phyloP scores from a whole-genome alignment of 1,140 invertebrate genomes.

The Parapsyche elsis region DNA sequence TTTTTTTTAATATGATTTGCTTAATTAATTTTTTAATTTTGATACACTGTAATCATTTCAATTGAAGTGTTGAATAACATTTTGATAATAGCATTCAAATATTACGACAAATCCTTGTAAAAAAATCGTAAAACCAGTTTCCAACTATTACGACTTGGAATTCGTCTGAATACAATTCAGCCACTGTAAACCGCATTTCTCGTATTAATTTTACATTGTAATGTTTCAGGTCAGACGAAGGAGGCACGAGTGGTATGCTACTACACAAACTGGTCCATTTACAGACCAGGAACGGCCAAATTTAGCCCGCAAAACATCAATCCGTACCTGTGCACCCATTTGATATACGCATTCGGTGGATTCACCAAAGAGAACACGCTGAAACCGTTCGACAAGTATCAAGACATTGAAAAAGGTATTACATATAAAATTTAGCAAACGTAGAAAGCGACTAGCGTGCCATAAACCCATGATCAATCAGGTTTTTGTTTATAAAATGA shows the following conservation, averaged over 20 bases:
- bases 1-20: too few species aligned
- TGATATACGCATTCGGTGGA: conserved; percentile 94
- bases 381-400: conserved; percentile 93
- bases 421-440: conserved; percentile 18
- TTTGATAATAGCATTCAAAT: too few species aligned
- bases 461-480: conserved; percentile 2
- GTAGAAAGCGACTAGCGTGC: neutral
- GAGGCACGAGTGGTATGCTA: conserved; percentile 87
- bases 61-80: too few species aligned
- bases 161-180: too few species aligned
- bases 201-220: too few species aligned
- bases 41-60: too few species aligned
- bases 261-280: conserved; percentile 95
- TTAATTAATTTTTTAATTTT: too few species aligned
- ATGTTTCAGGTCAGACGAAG: conserved; percentile 53
- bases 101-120: too few species aligned
- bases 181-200: too few species aligned
- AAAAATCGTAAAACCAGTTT: too few species aligned
- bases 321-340: conserved; percentile 94
- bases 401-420: conserved; percentile 94
- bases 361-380: conserved; percentile 91
- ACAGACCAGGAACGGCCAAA: conserved; percentile 86
- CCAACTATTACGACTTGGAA: too few species aligned
- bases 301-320: conserved; percentile 96
- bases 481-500: neutral